Conservation (phyloP, 2,797 vertebrate species). For the Pelochelys cantorii region DNA sequence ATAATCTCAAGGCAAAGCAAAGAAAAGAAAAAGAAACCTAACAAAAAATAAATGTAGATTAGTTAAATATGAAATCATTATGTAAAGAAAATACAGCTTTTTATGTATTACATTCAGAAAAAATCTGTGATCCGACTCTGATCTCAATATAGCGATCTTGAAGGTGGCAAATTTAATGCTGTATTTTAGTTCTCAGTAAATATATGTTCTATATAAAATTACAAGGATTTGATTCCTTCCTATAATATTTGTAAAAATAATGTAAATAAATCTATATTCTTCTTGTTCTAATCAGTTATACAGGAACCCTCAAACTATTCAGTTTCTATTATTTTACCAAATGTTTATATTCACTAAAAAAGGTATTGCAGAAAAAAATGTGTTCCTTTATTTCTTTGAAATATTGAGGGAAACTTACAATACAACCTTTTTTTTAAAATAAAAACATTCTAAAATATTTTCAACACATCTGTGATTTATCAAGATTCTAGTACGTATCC, state of each 20-base stretch:
- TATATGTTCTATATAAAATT: not conserved
- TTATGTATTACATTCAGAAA: not conserved
- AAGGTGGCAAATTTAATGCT: not conserved
- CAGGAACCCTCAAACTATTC: fast-evolving
- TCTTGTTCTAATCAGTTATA: not conserved
- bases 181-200: not conserved
- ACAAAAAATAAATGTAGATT: not conserved
- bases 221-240: not conserved
- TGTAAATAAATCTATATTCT: not conserved
- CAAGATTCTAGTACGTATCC: not conserved
- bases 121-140: not conserved
- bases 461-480: not conserved
- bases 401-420: not conserved
- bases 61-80: not conserved
- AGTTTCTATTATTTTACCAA: not conserved
- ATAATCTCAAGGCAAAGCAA: not conserved
- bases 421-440: not conserved
- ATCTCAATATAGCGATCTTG: not conserved
- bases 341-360: fast-evolving
- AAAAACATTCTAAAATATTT: not conserved
- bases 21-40: not conserved
- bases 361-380: not conserved
- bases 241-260: fast-evolving
- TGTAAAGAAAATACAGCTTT: fast-evolving
- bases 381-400: not conserved